Conservation (phyloP, 2,888 invertebrate species). For the Amiota minor region DNA sequence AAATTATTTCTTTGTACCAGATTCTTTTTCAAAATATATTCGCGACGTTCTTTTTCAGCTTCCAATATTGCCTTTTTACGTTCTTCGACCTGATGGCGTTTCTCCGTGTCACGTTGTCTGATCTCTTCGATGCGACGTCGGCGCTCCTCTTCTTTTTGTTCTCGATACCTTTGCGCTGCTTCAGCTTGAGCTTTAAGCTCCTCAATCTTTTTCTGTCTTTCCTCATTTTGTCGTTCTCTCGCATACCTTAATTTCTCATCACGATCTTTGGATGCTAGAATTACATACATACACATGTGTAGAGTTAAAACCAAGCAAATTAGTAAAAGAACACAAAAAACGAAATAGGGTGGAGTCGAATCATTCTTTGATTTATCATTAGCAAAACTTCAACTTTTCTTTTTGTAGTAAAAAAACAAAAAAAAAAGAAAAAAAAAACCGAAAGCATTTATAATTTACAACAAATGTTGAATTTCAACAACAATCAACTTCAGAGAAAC, state of each 20-base stretch:
- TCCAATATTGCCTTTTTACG: slow-evolving; percentile 91
- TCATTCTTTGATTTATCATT: no score
- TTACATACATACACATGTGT: not conserved
- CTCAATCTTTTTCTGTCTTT: slow-evolving; percentile 89
- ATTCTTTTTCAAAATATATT: slow-evolving; percentile 89
- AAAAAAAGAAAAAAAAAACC: no score
- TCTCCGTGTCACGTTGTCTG: slow-evolving; percentile 83
- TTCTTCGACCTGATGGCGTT: slow-evolving; percentile 85
- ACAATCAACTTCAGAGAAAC: no score
- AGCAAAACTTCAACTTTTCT: no score
- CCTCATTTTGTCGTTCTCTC: slow-evolving; percentile 91
- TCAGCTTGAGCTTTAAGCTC: slow-evolving; percentile 91
- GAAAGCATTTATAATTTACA: no score
- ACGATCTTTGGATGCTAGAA: slow-evolving; percentile 73
- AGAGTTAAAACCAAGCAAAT: not conserved
- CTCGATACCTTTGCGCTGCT: slow-evolving; percentile 90
- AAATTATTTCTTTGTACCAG: slow-evolving; percentile 70
- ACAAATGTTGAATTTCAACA: no score
- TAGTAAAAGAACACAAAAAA: not conserved
- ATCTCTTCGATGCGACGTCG: slow-evolving; percentile 87
- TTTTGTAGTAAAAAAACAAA: no score
- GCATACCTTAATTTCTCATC: slow-evolving; percentile 83
- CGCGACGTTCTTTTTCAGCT: slow-evolving; percentile 89
- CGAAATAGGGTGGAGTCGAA: no score
- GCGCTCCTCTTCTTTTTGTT: slow-evolving; percentile 90